These are phyloP conservation scores for Cyphomyrmex costatus DNA, from an alignment of 1,140 invertebrate species.

Conservation along the genomic window DNA sequence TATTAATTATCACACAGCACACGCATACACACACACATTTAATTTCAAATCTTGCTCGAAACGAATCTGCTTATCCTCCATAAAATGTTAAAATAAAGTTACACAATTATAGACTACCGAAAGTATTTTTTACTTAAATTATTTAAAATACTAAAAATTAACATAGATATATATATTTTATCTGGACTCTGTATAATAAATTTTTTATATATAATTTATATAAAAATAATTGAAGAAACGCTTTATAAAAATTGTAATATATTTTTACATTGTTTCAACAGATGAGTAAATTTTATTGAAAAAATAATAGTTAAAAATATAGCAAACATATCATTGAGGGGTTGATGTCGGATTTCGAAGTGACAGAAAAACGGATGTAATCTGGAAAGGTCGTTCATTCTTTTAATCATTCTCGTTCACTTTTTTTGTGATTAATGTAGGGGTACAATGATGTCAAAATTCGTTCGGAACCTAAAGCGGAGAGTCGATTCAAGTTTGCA, in stretches of 20 bases:
- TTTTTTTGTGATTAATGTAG: conserved; percentile 46
- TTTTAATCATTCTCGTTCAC: not conserved
- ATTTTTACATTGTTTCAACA: not conserved
- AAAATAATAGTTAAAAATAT: conserved; percentile 15
- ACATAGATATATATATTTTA: not conserved
- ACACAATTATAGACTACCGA: not conserved
- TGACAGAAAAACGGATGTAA: conserved; percentile 29
- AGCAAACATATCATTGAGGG: not conserved
- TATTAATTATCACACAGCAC: too few species aligned
- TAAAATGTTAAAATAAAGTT: not conserved
- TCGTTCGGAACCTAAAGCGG: not conserved
- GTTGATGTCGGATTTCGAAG: not conserved
- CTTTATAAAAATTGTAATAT: not conserved
- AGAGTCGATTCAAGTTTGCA: conserved; percentile 6
- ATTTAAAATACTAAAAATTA: not conserved
- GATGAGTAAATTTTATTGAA: conserved; percentile 17
- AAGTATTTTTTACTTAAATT: conserved; percentile 15
- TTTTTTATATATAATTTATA: not conserved
- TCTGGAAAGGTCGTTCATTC: conserved; percentile 47
- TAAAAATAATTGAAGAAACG: not conserved
- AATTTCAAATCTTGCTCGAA: not conserved
- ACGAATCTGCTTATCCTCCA: not conserved
- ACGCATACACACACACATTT: too few species aligned
- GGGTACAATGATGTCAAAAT: conserved; percentile 46
- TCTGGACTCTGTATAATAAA: not conserved